phyloP scores from a whole-genome alignment of 1,140 invertebrate genomes.

The Cyrtorhinus lividipennis region DNA sequence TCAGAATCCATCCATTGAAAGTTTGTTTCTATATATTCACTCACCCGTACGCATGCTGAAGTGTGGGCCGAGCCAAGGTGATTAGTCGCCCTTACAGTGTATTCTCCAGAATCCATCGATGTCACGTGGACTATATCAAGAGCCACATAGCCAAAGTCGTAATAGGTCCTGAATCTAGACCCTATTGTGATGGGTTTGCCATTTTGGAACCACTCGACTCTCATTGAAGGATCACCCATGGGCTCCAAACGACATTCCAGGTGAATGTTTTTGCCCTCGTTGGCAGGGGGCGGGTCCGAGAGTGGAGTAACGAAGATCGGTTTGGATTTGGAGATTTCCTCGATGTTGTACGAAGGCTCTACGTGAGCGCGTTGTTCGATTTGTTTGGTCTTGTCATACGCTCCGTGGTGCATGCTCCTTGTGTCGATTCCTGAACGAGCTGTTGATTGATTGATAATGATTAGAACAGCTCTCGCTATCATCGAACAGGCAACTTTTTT shows the following conservation, averaged over 20 bases:
- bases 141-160: slow-evolving; percentile 86
- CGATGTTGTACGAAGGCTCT: slow-evolving; percentile 75
- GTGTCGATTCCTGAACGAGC: slow-evolving; percentile 75
- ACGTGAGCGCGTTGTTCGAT: slow-evolving; percentile 73
- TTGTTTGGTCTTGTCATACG: slow-evolving; percentile 73
- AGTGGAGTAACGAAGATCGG: slow-evolving; percentile 77
- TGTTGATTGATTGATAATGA: no score
- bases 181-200: slow-evolving; percentile 70
- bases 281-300: slow-evolving; percentile 62
- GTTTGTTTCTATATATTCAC: no score
- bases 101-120: slow-evolving; percentile 81
- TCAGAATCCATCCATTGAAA: no score
- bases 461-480: no score
- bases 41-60: slow-evolving; percentile 67
- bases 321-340: slow-evolving; percentile 86
- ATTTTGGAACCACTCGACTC: slow-evolving; percentile 91
- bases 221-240: slow-evolving; percentile 89
- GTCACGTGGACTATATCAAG: slow-evolving; percentile 78
- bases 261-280: slow-evolving; percentile 83
- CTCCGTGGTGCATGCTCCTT: slow-evolving; percentile 65
- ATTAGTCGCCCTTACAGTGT: slow-evolving; percentile 83
- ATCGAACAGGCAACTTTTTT: no score
- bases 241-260: slow-evolving; percentile 80
- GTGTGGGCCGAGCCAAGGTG: slow-evolving; percentile 82
- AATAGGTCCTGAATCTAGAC: slow-evolving; percentile 85